Base-by-base conservation (phyloP, 2,888 invertebrate species). In the Brachylomia viminalis region DNA sequence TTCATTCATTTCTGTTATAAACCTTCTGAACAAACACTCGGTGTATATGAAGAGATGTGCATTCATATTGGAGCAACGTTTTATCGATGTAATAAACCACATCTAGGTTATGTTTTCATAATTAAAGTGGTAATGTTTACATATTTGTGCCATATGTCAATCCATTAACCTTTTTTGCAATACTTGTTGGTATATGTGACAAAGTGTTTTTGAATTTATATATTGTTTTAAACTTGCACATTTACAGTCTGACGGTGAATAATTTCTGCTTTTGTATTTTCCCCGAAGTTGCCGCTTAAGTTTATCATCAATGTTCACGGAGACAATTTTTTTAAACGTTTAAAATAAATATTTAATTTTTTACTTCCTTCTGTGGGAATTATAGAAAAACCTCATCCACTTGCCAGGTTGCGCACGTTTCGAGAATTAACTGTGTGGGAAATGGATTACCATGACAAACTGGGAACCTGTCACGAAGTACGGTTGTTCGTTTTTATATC, bases 391-490 rank as follows among this genome's bases (percentile, higher is more conserved):
- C 47, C 3, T 33, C 58, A 52, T 67, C 38, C 23, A 47, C 70
- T 80, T 85, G 62, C 69, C 66, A 80, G 61, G 77, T 72, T 61
- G 47, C 56, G 66, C 79, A 82, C 80, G 86, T 84, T 84, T 80
- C 75, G 27, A 76, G 76, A 86, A 79, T 86, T 84, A 86, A 79
- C 80, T 62, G 72, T 80, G 75, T 79, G 79, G 72, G 81, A 84
- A 87, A 82, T 77, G 79, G 86, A 86, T 86, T 87, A 87, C 72
- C 77, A 78, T 87, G 84, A 79, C 75, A 81, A 85, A 87, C 76
- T 79, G 70, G 75, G 85, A 83, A 80, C 84, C 77, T 79, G 85
- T 66, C 79, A 77, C 71, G 82, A 17, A 74, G 71, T 72, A 69
- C 73, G 59, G 72, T 78, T 72, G 58, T 73, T 65, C 64, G 78